A percentile compares a stretch with the other conserved stretches of the same genome.
These are phyloP conservation scores for Drosophila auraria DNA, from an alignment of 1,140 invertebrate genomes.

Conservation along the genomic window DNA sequence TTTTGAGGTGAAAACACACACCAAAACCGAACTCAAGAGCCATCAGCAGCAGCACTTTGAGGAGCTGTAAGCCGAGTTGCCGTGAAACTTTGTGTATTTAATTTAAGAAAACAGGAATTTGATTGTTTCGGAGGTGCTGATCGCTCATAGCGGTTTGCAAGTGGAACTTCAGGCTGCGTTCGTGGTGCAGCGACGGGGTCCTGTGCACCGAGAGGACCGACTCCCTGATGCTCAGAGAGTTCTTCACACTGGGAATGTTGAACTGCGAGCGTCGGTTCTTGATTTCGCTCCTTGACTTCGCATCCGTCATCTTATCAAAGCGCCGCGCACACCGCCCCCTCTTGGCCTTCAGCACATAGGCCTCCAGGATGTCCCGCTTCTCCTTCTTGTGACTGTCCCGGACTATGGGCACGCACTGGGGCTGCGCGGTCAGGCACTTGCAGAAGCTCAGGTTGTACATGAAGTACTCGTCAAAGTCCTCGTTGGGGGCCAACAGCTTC, in stretches of 20 bases:
- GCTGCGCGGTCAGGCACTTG: conserved; percentile 46
- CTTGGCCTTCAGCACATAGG: conserved; percentile 2
- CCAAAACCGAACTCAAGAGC: not conserved
- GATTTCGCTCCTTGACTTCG: not conserved
- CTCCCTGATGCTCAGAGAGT: not conserved
- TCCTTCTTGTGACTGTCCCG: not conserved
- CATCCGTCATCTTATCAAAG: not conserved
- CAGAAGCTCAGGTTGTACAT: conserved; percentile 64
- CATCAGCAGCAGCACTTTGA: not conserved
- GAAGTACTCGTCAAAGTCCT: conserved; percentile 76
- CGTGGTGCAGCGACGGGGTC: not conserved
- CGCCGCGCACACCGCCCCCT: conserved; percentile 14
- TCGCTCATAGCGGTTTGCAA: not conserved
- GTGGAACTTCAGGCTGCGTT: not conserved
- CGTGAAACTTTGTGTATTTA: not conserved
- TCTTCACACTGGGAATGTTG: not conserved
- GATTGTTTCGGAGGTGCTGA: too few species aligned
- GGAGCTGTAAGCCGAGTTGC: not conserved
- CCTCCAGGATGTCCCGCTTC: conserved; percentile 5
- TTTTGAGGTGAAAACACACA: not conserved
- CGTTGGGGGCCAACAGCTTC: conserved; percentile 40
- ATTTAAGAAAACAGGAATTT: not conserved
- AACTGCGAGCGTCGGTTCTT: not conserved
- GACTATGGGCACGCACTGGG: not conserved
- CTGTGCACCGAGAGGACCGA: not conserved